Evolutionary conservation across 2,888 invertebrate species (phyloP).

Genomic region (Mantis religiosa): DNA sequence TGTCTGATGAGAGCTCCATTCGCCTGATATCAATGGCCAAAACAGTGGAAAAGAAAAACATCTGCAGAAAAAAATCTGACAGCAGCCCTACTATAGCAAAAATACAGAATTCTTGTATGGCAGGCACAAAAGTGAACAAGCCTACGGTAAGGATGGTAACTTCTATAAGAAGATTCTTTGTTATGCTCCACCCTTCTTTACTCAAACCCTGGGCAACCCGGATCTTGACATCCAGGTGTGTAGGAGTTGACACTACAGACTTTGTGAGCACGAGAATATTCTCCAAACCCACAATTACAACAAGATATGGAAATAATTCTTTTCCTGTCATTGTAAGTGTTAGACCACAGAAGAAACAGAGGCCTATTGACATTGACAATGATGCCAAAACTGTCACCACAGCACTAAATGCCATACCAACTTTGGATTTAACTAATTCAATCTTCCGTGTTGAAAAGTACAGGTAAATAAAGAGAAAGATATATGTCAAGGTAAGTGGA

Average conservation of each 20-base stretch:
- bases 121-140: conserved; percentile 91
- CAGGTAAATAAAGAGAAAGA: conserved; percentile 84
- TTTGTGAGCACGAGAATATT: conserved; percentile 86
- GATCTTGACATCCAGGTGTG: conserved; percentile 89
- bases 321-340: conserved; percentile 78
- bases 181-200: conserved; percentile 96
- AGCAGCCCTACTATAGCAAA: conserved; percentile 92
- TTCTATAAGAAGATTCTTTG: conserved; percentile 90
- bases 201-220: conserved; percentile 94
- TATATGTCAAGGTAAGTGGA: conserved; percentile 78
- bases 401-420: conserved; percentile 81
- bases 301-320: conserved; percentile 92
- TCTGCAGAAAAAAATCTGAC: conserved; percentile 93
- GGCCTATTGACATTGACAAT: conserved; percentile 85
- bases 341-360: conserved; percentile 82
- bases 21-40: conserved; percentile 84
- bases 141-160: conserved; percentile 89
- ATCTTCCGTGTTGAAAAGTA: conserved; percentile 96
- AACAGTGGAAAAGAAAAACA: conserved; percentile 91
- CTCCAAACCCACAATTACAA: conserved; percentile 91
- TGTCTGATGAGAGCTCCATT: conserved; percentile 57
- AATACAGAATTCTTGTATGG: conserved; percentile 96
- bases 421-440: conserved; percentile 85
- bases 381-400: conserved; percentile 73
- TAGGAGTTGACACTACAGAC: conserved; percentile 88